Conservation (phyloP, 2,888 invertebrate genomes). For the Noctuana brunneofusca region DNA sequence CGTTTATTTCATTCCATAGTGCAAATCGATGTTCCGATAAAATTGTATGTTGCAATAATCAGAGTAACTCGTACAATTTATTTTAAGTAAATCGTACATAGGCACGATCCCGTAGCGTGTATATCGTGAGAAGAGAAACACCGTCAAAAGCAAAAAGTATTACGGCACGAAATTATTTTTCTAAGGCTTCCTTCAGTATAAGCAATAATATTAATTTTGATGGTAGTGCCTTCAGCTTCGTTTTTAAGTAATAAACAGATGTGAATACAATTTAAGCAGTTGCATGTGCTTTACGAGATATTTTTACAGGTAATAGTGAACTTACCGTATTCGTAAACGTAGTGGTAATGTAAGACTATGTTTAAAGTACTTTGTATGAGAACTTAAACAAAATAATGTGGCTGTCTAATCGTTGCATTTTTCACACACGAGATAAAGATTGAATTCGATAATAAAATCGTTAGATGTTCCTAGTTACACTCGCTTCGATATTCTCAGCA, state of each 20-base stretch:
- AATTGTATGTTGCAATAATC: slow-evolving; percentile 52
- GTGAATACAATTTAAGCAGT: slow-evolving; percentile 66
- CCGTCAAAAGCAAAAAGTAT: slow-evolving; percentile 65
- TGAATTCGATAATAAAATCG: slow-evolving; percentile 57
- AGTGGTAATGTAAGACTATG: slow-evolving; percentile 71
- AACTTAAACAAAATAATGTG: slow-evolving; percentile 67
- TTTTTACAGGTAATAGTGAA: slow-evolving; percentile 79
- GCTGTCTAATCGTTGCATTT: slow-evolving; percentile 79
- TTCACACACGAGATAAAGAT: slow-evolving; percentile 66
- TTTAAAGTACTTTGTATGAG: slow-evolving; percentile 74
- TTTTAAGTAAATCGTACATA: slow-evolving; percentile 57
- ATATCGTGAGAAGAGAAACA: slow-evolving; percentile 50
- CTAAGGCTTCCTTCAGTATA: slow-evolving; percentile 73
- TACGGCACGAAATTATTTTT: slow-evolving; percentile 76
- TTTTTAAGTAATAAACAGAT: slow-evolving; percentile 63
- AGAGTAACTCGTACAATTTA: slow-evolving; percentile 41
- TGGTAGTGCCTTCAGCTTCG: slow-evolving; percentile 82
- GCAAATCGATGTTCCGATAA: slow-evolving; percentile 59
- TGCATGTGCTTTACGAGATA: slow-evolving; percentile 78
- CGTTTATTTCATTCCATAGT: slow-evolving; percentile 58
- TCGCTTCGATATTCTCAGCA: slow-evolving; percentile 65
- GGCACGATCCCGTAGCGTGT: slow-evolving; percentile 50
- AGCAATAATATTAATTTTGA: slow-evolving; percentile 76
- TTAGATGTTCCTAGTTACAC: slow-evolving; percentile 75
- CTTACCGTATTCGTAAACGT: slow-evolving; percentile 69